phyloP scores from a whole-genome alignment of 2,888 invertebrate species.

The Cyrtodaria siliqua region DNA sequence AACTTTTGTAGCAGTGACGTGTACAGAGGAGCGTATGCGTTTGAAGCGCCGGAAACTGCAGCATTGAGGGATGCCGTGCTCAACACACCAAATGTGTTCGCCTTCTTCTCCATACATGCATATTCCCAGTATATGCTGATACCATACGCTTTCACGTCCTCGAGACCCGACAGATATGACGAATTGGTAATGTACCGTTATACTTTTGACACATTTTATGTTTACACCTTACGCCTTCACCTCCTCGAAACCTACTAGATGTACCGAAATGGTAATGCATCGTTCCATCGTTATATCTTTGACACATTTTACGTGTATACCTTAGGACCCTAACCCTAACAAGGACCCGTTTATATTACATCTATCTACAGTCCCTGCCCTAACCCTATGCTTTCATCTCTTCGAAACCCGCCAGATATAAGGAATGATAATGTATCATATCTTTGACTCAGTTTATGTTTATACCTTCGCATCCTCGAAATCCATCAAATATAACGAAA shows the following conservation, averaged over 20 bases:
- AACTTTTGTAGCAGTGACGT: constrained; percentile 27
- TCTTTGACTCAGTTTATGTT: no score
- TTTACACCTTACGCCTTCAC: constrained; percentile 65
- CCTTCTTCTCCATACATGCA: constrained; percentile 65
- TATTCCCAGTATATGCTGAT: constrained; percentile 66
- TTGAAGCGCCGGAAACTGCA: constrained; percentile 52
- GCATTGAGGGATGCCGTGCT: constrained; percentile 27
- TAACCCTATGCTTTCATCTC: no score
- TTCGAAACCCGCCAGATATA: no score
- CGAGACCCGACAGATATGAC: constrained; percentile 49
- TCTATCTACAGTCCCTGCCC: no score
- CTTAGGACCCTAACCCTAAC: no score
- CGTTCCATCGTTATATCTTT: no score
- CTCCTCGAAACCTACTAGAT: constrained; percentile 46
- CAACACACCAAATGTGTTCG: constrained; percentile 8
- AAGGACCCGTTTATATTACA: no score
- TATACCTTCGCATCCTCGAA: no score
- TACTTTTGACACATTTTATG: constrained; percentile 63
- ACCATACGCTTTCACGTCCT: constrained; percentile 59
- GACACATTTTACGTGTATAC: no score
- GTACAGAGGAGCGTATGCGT: constrained; percentile 48
- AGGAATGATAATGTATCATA: no score
- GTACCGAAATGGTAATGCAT: constrained; percentile 61
- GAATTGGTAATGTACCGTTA: constrained; percentile 62
- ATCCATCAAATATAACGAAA: no score